phyloP scores from a whole-genome alignment of 1,140 invertebrate species.

The Tenebrio molitor region DNA sequence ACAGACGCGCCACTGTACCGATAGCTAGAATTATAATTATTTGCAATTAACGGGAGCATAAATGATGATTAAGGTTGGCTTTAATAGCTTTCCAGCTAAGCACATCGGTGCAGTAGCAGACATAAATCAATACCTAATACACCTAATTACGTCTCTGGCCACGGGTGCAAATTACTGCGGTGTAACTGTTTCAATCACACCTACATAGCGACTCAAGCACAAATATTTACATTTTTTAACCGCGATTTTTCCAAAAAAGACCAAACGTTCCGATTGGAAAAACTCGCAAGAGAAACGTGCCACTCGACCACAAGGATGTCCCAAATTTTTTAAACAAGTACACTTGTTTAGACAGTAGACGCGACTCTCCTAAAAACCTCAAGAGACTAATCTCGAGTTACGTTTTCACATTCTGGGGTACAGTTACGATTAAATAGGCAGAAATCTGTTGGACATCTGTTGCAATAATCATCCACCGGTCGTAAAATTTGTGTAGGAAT shows the following conservation, averaged over 20 bases:
- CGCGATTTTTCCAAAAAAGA: not conserved
- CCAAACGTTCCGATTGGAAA: not conserved
- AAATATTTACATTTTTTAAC: conserved; percentile 23
- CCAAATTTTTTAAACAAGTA: too few relatives aligned
- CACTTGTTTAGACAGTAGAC: too few relatives aligned
- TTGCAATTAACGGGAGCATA: conserved; percentile 26
- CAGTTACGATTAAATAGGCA: too few relatives aligned
- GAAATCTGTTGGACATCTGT: not conserved
- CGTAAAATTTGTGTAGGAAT: conserved; percentile 18
- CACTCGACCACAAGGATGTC: too few relatives aligned
- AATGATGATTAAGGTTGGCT: conserved; percentile 16
- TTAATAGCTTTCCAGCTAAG: conserved; percentile 1
- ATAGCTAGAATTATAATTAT: conserved; percentile 25
- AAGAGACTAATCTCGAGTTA: too few relatives aligned
- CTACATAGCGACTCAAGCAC: conserved; percentile 37
- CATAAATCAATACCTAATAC: conserved; percentile 30
- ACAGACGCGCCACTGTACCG: not conserved
- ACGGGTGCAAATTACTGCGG: conserved; percentile 22
- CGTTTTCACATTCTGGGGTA: too few relatives aligned
- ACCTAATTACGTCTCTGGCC: conserved; percentile 26
- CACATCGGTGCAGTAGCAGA: not conserved
- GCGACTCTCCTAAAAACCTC: too few relatives aligned
- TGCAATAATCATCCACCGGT: conserved; percentile 5
- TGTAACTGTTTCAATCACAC: conserved; percentile 33
- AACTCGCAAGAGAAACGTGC: not conserved